Conservation (phyloP, 2,797 vertebrate genomes). For the Chiroxiphia lanceolata region DNA sequence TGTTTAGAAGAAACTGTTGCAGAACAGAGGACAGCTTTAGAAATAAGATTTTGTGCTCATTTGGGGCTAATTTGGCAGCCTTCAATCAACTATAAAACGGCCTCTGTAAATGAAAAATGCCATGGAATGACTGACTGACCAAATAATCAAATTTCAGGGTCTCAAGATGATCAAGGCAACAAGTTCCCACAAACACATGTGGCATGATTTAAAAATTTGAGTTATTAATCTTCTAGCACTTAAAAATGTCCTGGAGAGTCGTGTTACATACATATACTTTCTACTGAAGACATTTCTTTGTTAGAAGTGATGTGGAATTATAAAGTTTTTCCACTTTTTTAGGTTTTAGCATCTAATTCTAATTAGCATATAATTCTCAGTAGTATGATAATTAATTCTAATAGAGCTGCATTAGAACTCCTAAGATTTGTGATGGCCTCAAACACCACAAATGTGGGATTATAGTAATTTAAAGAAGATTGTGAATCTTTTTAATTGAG, state of each 20-base stretch:
- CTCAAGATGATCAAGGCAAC: neutral
- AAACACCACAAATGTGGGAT: neutral
- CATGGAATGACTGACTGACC: neutral
- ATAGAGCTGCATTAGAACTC: neutral
- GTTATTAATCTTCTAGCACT: neutral
- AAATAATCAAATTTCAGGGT: neutral
- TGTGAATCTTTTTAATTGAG: neutral
- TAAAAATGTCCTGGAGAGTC: neutral
- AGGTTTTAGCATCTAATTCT: neutral
- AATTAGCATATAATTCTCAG: neutral
- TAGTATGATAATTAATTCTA: neutral
- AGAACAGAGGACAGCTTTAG: neutral
- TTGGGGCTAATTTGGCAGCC: neutral
- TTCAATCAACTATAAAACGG: neutral
- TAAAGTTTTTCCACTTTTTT: accelerated
- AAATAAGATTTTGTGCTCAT: neutral
- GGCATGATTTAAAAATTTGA: neutral
- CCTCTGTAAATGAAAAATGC: neutral
- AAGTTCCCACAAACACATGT: neutral
- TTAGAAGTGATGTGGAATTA: neutral
- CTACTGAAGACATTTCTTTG: neutral
- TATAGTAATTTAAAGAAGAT: neutral
- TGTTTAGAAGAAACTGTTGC: neutral
- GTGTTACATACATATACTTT: neutral
- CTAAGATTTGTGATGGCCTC: neutral